Base-by-base conservation (phyloP, 2,797 vertebrate genomes). In the Tenualosa thibaudeaui region DNA sequence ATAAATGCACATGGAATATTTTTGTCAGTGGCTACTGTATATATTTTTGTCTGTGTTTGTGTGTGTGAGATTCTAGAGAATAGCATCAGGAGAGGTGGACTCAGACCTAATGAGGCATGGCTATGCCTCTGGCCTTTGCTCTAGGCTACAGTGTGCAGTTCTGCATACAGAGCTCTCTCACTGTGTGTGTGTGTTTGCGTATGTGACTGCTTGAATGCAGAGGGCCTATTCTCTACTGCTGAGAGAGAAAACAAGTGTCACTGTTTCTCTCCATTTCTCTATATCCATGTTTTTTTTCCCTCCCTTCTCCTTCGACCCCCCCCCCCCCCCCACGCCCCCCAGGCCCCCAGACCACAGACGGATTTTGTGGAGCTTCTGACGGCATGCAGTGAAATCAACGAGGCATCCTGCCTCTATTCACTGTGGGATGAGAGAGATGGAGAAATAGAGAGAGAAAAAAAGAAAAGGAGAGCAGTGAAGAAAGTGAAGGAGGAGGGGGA, bases 321-420 rank as follows among this genome's bases (percentile, higher is more conserved):
- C 40, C 12, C 31, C 56, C 83, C 82, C 68, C 85, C 89, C 82
- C 83, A 46, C 86, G 89, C 83, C 81, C 82, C 10, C 87, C 82
- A 78, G 71, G 71, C 40, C 83, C 86, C 2, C 9, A 86, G 56
- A 84, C 85, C 53, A 43, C 85, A 86, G 89, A 83, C 19, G 43
- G 84, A 86, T 85, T 89, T 89, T 86, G 81, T 83, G 60, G 68
- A 75, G 83, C 85, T 82, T 90, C 85, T 90, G 84, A 86, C 83
- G 49, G 75, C 88, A 56, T 83, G 86, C 88, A 89, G 86, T 87
- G 81, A 89, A 90, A 83, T 88, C 85, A 88, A 83, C 19, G 71
- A 89, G 81, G 78, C 85, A 71, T 91, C 89, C 82, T 88, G 84
- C 88, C 85, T 87, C 84, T 86, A 86, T 89, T 90, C 31, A 88